These are phyloP conservation scores for Antheraea yamamai DNA, from an alignment of 2,888 invertebrate species.

Conservation along the genomic window DNA sequence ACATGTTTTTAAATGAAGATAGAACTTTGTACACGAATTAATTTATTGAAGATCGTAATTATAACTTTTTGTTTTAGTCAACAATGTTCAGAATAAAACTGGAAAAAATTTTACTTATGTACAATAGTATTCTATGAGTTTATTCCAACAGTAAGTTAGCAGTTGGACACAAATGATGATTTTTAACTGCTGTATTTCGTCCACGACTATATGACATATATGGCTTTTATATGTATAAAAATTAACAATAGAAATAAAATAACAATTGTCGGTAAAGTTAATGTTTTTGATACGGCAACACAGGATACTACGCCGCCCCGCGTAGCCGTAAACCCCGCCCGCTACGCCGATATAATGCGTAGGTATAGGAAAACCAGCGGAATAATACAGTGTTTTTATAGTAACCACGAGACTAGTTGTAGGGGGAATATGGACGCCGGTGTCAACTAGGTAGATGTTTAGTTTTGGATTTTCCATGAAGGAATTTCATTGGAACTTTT, in stretches of 20 bases:
- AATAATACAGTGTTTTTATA: constrained; percentile 24
- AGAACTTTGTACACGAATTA: no score
- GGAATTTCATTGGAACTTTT: not conserved
- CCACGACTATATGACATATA: not conserved
- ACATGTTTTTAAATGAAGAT: no score
- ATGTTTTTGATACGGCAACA: constrained; percentile 48
- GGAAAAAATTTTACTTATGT: no score
- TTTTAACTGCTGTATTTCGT: not conserved
- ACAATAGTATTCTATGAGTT: no score
- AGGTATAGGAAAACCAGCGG: not conserved
- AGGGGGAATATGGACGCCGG: constrained; percentile 22
- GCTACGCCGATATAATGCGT: constrained; percentile 34
- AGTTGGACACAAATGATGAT: not conserved
- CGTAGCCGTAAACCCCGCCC: constrained; percentile 71
- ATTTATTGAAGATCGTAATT: no score
- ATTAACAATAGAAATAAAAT: not conserved
- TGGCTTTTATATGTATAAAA: not conserved
- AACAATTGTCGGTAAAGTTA: not conserved
- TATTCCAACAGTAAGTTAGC: no score
- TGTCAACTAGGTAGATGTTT: not conserved
- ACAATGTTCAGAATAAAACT: no score
- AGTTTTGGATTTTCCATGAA: not conserved
- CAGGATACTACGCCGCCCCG: constrained; percentile 55
- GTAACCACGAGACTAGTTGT: constrained; percentile 21
- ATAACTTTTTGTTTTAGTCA: no score